These are phyloP conservation scores for Helleia helle DNA, from an alignment of 2,888 invertebrate species.

Conservation along the genomic window DNA sequence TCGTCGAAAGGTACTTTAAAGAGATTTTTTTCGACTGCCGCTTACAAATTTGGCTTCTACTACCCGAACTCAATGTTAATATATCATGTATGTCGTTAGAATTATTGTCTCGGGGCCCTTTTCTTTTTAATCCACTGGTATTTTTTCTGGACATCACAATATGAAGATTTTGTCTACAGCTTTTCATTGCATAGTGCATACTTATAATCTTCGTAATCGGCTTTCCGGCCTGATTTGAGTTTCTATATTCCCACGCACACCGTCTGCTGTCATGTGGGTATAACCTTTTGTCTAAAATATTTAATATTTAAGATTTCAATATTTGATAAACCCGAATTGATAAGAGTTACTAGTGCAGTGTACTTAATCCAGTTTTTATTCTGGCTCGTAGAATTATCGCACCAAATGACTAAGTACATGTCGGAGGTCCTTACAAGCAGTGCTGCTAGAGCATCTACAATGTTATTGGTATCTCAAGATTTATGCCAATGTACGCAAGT, in stretches of 20 bases:
- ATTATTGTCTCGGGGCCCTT: conserved; percentile 13
- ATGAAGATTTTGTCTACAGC: conserved; percentile 9
- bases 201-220: conserved; percentile 12
- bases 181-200: conserved; percentile 11
- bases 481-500: conserved; percentile 19
- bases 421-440: conserved; percentile 12
- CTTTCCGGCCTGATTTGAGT: conserved; percentile 8
- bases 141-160: conserved; percentile 12
- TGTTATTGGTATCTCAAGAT: conserved; percentile 20
- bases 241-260: conserved; percentile 16
- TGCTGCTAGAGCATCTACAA: conserved; percentile 15
- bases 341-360: conserved; percentile 13
- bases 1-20: conserved; percentile 9
- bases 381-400: conserved; percentile 14
- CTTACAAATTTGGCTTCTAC: conserved; percentile 15
- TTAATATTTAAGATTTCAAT: conserved; percentile 11
- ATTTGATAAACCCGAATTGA: conserved; percentile 7
- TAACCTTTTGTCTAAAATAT: conserved; percentile 8
- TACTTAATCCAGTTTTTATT: conserved; percentile 18
- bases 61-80: conserved; percentile 14
- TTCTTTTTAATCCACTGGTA: conserved; percentile 16
- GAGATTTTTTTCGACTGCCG: conserved; percentile 1
- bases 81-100: too few relatives aligned
- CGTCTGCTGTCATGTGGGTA: conserved; percentile 18
- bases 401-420: neutral